Percentiles rank a stretch among this genome's conserved stretches.
Conservation (phyloP, 2,888 invertebrate species). For the Tachina fera region DNA sequence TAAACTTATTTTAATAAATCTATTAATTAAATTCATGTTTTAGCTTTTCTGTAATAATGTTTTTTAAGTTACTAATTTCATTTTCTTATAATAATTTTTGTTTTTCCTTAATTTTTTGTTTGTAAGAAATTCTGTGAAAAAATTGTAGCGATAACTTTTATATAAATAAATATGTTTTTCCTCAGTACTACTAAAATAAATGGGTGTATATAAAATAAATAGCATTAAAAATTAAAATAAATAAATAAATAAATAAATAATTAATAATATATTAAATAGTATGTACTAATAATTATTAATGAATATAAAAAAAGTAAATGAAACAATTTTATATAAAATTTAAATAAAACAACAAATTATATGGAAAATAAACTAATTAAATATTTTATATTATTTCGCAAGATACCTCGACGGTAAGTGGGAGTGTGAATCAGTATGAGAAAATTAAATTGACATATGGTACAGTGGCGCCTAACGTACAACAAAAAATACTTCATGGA, state of each 20-base stretch:
- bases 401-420: neutral
- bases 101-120: constrained; percentile 20
- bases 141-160: neutral
- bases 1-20: constrained; percentile 60
- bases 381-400: neutral
- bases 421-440: neutral
- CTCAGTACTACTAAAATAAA: constrained; percentile 34
- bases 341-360: constrained; percentile 50
- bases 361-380: constrained; percentile 17
- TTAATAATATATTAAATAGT: constrained; percentile 57
- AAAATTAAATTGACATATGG: too few species aligned
- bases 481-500: too few species aligned
- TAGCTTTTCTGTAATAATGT: constrained; percentile 33
- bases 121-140: constrained; percentile 31
- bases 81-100: too few species aligned
- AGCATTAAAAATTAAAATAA: constrained; percentile 47
- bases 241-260: constrained; percentile 34
- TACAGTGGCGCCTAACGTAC: too few species aligned
- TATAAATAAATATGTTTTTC: constrained; percentile 29
- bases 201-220: constrained; percentile 62
- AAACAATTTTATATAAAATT: constrained; percentile 71
- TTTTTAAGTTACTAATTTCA: neutral
- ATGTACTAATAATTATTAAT: constrained; percentile 57
- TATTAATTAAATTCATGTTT: constrained; percentile 61
- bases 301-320: constrained; percentile 55